Conservation (phyloP, 2,113 vertebrate species). For the Rhinoptilus africanus region DNA sequence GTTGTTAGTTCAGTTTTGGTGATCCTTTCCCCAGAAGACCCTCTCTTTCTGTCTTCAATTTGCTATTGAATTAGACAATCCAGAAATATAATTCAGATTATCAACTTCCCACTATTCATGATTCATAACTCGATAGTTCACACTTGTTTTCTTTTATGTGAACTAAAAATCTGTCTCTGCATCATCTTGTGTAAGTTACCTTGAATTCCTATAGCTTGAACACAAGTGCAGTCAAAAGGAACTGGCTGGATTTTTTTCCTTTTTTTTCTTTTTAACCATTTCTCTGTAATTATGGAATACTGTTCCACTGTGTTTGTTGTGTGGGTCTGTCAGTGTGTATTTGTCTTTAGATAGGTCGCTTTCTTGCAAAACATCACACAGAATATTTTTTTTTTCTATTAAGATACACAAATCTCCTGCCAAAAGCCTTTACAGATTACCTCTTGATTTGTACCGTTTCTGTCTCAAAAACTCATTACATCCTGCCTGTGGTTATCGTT, state of each 20-base stretch:
- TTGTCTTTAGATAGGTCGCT: neutral
- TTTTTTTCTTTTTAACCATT: neutral
- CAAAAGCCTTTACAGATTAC: neutral
- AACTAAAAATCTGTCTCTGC: neutral
- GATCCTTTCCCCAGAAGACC: neutral
- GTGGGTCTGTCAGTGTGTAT: neutral
- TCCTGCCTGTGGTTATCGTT: neutral
- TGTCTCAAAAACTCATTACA: neutral
- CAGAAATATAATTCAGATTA: neutral
- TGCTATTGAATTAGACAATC: neutral
- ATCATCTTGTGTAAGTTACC: neutral
- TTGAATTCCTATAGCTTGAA: neutral
- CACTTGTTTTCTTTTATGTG: neutral
- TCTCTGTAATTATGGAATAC: neutral
- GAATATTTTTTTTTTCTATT: neutral
- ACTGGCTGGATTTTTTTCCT: neutral
- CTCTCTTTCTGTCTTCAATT: neutral
- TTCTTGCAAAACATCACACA: neutral
- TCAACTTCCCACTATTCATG: neutral
- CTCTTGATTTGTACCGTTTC: neutral
- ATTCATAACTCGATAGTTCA: neutral
- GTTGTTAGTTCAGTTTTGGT: neutral
- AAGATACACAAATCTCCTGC: neutral
- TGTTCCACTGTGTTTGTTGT: neutral
- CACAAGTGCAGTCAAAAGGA: neutral